Evolutionary conservation across 2,113 vertebrate genomes (phyloP), one percentile per base, ranked within the genome.

Genomic region (Osmerus mordax): DNA sequence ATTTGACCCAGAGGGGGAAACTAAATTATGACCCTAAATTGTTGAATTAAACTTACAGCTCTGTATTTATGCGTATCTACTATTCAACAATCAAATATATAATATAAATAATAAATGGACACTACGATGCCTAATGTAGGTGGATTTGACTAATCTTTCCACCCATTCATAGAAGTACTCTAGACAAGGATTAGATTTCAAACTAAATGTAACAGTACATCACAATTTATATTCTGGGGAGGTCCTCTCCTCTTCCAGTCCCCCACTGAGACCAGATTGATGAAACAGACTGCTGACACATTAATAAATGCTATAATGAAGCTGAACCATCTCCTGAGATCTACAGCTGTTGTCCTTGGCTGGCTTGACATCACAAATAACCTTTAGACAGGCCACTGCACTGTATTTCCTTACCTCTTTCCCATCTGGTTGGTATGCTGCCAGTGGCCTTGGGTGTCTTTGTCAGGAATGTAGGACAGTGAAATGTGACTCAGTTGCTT

Each of bases 271-370:
- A 28, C 3, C 64, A 47, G 19, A 47, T 65, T 47, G 66, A 66
- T 70, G n/a, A 36, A 7, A 47, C 7, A 47, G 41, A 47, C 41
- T 47, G 52, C 6, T 16, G 23, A 36, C 68, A 7, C 67, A 55
- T 61, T 41, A 70, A 53, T 64, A 63, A 36, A 36, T 58, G 56
- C 11, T 15, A 51, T 36, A 36, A 60, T 60, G 3, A 1, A 41
- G 67, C 36, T 61, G 61, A 56, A 56, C 59, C 55, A 53, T 67
- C 59, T 25, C 25, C 60, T 62, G 73, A 59, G 70, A 81, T 67
- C 56, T 67, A 59, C 70, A 78, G 71, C 25, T 59, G 53, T 12
- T 21, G 71, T 28, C 63, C 52, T 73, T 59, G 75, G 36, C 51
- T 51, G 28, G 59, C 21, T 21, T 11, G 19, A 16, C n/a, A 14